Percentiles rank a stretch among this genome's conserved stretches.
Conservation (phyloP, 2,797 vertebrate genomes). For the Scarus forsteni region DNA sequence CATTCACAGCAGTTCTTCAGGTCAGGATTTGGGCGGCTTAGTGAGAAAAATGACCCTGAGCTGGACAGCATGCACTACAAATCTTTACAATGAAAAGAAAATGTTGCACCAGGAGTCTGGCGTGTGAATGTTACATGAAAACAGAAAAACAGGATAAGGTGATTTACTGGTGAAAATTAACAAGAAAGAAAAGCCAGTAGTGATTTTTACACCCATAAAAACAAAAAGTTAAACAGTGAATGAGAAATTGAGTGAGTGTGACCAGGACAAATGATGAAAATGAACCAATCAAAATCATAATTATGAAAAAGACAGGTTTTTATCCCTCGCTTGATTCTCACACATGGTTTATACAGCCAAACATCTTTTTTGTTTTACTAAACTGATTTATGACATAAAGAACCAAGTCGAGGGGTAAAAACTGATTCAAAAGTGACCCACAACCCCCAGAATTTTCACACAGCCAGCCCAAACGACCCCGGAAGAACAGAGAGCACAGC, state of each 20-base stretch:
- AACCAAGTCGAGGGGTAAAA: slow-evolving; percentile 65
- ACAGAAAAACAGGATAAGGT: slow-evolving; percentile 37
- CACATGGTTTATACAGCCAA: not conserved
- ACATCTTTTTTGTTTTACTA: not conserved
- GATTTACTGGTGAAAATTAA: slow-evolving; percentile 42
- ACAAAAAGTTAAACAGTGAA: slow-evolving; percentile 55
- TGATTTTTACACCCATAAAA: slow-evolving; percentile 43
- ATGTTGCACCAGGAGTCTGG: slow-evolving; percentile 32
- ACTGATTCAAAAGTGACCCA: slow-evolving; percentile 61
- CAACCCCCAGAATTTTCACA: slow-evolving; percentile 78
- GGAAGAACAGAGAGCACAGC: slow-evolving; percentile 96
- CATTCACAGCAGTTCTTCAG: slow-evolving; percentile 72
- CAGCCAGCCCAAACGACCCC: slow-evolving; percentile 92
- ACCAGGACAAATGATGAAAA: slow-evolving; percentile 58
- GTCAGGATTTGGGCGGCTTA: slow-evolving; percentile 80
- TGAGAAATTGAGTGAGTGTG: slow-evolving; percentile 46
- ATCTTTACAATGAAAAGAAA: slow-evolving; percentile 35
- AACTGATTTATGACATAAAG: slow-evolving; percentile 12
- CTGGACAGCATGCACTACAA: slow-evolving; percentile 59
- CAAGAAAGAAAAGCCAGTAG: slow-evolving; percentile 35
- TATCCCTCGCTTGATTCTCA: slow-evolving; percentile 62
- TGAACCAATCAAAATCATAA: slow-evolving; percentile 63
- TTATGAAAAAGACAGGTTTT: slow-evolving; percentile 55
- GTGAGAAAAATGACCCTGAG: slow-evolving; percentile 70
- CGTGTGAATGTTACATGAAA: slow-evolving; percentile 61